phyloP scores from a whole-genome alignment of 2,797 vertebrate species.

The Melanogrammus aeglefinus region DNA sequence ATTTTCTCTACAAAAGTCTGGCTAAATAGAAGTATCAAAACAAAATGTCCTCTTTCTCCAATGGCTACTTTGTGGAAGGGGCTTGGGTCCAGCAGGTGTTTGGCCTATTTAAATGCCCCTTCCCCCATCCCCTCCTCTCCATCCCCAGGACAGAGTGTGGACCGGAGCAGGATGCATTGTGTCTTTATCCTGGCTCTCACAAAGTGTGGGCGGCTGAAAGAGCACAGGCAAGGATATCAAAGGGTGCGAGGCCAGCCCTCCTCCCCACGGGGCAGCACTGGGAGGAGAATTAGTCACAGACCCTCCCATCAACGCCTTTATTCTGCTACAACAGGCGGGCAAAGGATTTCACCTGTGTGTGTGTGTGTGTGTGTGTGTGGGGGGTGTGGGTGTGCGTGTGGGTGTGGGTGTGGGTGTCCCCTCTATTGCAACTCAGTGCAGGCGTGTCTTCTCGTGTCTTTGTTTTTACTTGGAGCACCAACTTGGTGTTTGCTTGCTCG shows the following conservation, averaged over 20 bases:
- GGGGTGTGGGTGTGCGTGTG: constrained; percentile 13
- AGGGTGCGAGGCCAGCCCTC: constrained; percentile 71
- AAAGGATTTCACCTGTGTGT: constrained; percentile 58
- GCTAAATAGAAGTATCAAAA: constrained; percentile 69
- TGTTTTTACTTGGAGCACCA: constrained; percentile 66
- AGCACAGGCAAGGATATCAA: constrained; percentile 80
- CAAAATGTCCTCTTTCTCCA: constrained; percentile 68
- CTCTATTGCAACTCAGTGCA: constrained; percentile 61
- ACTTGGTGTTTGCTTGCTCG: constrained; percentile 43
- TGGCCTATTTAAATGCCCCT: constrained; percentile 79
- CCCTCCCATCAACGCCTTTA: constrained; percentile 79
- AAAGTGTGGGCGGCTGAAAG: constrained; percentile 77
- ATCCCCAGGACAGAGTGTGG: constrained; percentile 77
- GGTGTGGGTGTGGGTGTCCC: constrained; percentile 25
- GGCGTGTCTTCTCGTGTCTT: constrained; percentile 60
- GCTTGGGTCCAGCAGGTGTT: constrained; percentile 81
- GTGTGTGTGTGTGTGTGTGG: constrained; percentile 24
- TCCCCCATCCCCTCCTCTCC: constrained; percentile 49
- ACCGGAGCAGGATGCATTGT: constrained; percentile 84
- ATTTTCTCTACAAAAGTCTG: constrained; percentile 61
- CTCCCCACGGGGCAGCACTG: constrained; percentile 70
- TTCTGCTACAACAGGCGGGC: constrained; percentile 69
- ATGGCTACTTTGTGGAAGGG: constrained; percentile 67
- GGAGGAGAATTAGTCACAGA: constrained; percentile 79
- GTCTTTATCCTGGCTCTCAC: constrained; percentile 79